A percentile compares a stretch with the other conserved stretches of the same genome.
Conservation (phyloP, 2,888 invertebrate species). For the Cotesia congregata region DNA sequence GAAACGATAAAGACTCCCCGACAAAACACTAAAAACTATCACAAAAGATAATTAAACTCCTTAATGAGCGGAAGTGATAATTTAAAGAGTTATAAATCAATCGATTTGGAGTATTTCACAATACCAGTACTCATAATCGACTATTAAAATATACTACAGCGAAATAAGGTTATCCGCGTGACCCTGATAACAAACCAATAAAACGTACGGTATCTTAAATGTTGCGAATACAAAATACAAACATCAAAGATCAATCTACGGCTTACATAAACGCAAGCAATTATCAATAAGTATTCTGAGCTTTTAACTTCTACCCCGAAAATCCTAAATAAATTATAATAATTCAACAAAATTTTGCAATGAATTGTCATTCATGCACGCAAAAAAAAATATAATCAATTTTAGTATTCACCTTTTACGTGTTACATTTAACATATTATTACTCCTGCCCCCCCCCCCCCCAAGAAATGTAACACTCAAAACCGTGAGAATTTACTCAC, state of each 20-base stretch:
- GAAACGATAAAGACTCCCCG: too few relatives aligned
- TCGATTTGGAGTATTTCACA: not conserved
- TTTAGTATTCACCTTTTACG: not conserved
- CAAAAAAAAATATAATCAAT: not conserved
- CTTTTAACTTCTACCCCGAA: too few relatives aligned
- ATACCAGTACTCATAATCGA: not conserved
- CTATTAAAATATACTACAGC: not conserved
- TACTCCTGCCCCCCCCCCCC: too few relatives aligned
- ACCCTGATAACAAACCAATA: not conserved
- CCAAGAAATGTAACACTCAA: conserved; percentile 34
- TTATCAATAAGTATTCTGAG: too few relatives aligned
- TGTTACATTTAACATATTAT: too few relatives aligned
- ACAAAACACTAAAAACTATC: not conserved
- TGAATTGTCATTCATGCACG: not conserved
- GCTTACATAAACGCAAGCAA: too few relatives aligned
- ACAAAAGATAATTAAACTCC: not conserved
- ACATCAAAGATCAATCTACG: not conserved
- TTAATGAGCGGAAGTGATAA: not conserved
- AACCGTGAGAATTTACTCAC: conserved; percentile 32
- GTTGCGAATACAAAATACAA: not conserved
- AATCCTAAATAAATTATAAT: too few relatives aligned
- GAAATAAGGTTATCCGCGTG: not conserved
- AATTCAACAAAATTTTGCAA: not conserved
- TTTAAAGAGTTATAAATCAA: not conserved
- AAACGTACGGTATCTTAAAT: not conserved